These are phyloP conservation scores for Luperina nickerlii DNA, from an alignment of 2,888 invertebrate species.

Conservation along the genomic window DNA sequence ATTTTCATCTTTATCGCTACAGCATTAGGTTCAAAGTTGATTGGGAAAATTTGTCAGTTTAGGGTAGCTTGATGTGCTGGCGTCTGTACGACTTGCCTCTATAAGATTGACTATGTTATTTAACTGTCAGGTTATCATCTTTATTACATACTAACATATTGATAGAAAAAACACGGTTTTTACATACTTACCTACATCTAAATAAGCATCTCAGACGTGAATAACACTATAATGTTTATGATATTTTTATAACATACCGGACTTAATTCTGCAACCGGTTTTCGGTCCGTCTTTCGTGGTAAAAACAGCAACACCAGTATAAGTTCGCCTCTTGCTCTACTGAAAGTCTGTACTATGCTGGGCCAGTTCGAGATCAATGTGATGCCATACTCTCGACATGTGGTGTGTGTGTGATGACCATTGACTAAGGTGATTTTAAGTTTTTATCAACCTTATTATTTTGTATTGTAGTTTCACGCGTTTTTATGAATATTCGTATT, in stretches of 20 bases:
- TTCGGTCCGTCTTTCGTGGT: background rate
- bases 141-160: background rate
- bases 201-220: background rate
- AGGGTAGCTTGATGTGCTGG: too few species aligned
- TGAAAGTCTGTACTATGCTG: background rate
- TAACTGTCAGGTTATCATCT: background rate
- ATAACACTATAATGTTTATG: background rate
- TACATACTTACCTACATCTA: background rate
- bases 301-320: background rate
- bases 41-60: too few species aligned
- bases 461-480: background rate
- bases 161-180: background rate
- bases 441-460: background rate
- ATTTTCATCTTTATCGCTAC: too few species aligned
- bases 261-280: constrained; percentile 11
- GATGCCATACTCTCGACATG: background rate
- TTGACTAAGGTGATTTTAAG: background rate
- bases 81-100: background rate
- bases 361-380: background rate
- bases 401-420: background rate
- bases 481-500: background rate
- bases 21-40: too few species aligned
- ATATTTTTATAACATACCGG: background rate
- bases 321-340: background rate
- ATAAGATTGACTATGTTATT: background rate